Evolutionary conservation across 2,797 vertebrate species (phyloP), one percentile per base, ranked within the genome.

Genomic region (Falco columbarius): DNA sequence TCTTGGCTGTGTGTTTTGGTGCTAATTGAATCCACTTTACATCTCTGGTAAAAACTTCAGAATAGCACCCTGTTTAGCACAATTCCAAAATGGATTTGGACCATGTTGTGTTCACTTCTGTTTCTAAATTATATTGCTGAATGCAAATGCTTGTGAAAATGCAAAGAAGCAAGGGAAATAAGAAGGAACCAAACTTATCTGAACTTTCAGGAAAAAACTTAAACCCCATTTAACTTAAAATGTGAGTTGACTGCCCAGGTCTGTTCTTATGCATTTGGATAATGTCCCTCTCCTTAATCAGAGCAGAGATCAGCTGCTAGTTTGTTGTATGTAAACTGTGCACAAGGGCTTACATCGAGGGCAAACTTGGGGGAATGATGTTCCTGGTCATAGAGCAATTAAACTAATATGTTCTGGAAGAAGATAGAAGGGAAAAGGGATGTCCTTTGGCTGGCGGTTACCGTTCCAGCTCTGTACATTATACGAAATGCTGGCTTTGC

Each of bases 401-500:
- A 97, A 96, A n/a, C 17, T 76, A 77, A 91, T 90, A 88, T 83
- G 74, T 65, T 95, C 84, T 95, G 93, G 93, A 94, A 95, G 93
- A 94, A 12, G 55, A 90, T 46, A 32, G 85, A 89, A 88, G 38
- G 72, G 52, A 80, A 80, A 51, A 70, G 44, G 66, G 82, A 54
- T 84, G 70, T 87, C 94, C 94, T 97, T 95, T 95, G 94, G 76
- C 94, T 88, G 73, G 88, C 96, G 93, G 97, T 98, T 91, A 68
- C 95, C 93, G 92, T 84, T 95, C 73, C 93, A 96, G 72, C 71
- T 77, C 88, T 95, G 89, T 90, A 67, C 90, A 74, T 91, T 93
- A 91, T 52, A 89, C 80, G 62, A 97, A 95, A 81, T 73, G 62
- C 95, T 94, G 85, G 90, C 97, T 96, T 95, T 89, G 61, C 89